Evolutionary conservation across 2,113 vertebrate species (phyloP).

Genomic region (Hystrix cristata): DNA sequence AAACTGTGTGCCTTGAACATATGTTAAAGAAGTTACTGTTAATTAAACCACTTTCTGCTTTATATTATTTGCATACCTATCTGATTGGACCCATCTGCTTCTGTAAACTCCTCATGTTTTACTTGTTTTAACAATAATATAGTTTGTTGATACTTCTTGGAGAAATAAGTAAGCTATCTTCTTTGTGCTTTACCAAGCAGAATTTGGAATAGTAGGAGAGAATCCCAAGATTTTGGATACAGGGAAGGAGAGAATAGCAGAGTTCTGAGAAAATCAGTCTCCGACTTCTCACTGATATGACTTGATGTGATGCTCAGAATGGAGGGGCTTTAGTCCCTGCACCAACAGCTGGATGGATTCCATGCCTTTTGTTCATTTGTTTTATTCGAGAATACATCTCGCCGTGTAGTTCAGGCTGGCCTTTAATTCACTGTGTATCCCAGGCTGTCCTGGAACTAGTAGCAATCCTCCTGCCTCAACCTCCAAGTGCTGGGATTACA

Average conservation of each 20-base stretch:
- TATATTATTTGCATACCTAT: not conserved
- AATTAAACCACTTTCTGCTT: constrained; percentile 6
- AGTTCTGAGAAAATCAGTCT: not conserved
- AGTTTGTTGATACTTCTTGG: not conserved
- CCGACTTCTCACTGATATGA: not conserved
- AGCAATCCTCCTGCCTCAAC: not conserved
- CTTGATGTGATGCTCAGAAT: not conserved
- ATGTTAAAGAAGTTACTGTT: not conserved
- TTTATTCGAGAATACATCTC: not conserved
- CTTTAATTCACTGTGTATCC: not conserved
- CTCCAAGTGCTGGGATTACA: not conserved
- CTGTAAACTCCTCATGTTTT: not conserved
- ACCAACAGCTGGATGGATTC: not conserved
- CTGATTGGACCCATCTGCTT: not conserved
- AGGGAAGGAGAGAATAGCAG: not conserved
- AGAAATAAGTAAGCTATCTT: not conserved
- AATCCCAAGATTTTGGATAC: constrained; percentile 11
- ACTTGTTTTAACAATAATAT: constrained; percentile 17
- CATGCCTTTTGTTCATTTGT: not conserved
- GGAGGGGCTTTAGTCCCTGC: not conserved
- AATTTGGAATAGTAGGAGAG: constrained; percentile 37
- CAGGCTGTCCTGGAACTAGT: not conserved
- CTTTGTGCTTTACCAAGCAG: not conserved
- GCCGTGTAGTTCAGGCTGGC: not conserved
- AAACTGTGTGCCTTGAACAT: not conserved